Evolutionary conservation across 1,140 invertebrate species (phyloP), one percentile per base, ranked within the genome.

Genomic region (Macrosteles quadrilineatus): DNA sequence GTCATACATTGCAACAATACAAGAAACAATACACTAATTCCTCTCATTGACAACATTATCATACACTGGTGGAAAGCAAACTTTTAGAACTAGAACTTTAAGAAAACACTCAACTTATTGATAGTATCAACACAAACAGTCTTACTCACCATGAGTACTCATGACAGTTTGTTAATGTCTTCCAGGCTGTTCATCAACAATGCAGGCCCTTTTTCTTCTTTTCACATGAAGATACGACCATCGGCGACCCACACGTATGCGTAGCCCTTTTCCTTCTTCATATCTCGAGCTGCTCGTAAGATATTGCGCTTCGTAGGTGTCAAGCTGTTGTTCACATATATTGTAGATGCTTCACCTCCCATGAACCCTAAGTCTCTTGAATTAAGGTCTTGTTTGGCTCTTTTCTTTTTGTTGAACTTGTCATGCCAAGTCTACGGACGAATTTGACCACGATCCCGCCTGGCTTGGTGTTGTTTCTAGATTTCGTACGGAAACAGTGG

Each of bases 261-360:
- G 36, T 65, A 65, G 1, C 17, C 31, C 25, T n/a, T 65, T 19
- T 65, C 63, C 36, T 43, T 65, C 32, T 65, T 65, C 63, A 64
- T 31, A 6, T 32, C n/a, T 1, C 63, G 30, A 2, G 63, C 31
- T n/a, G 63, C 63, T 4, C 19, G 4, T n/a, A 43, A 40, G 3
- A 65, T 1, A n/a, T 65, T 65, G 23, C 43, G 32, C 14, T 43
- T 65, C 6, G 19, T 31, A n/a, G 29, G 36, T 23, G 32, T 65
- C 4, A 65, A n/a, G 36, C 63, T 43, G 1, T 36, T n/a, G 43
- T 65, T 65, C 1, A 65, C 36, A n/a, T 65, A 65, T 1, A 65
- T 30, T 43, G 36, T 14, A 2, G 4, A 2, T 65, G 32, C 63
- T 4, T 36, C 19, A 1, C 30, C 63, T 27, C 31, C 3, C n/a